Evolutionary conservation across 2,888 invertebrate genomes (phyloP).

Genomic region (Antheraea assamensis): DNA sequence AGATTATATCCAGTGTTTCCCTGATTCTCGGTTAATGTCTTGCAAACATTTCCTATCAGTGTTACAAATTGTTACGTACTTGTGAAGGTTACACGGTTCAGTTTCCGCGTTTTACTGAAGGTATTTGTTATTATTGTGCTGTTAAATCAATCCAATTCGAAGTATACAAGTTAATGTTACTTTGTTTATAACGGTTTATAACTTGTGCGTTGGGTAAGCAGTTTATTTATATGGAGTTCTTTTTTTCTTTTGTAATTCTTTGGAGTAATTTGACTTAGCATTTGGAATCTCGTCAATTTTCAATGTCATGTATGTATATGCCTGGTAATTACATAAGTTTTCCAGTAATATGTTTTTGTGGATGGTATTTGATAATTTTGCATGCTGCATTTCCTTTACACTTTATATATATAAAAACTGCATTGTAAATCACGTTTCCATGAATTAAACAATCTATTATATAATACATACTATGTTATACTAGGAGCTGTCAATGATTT

Average conservation of each 20-base stretch:
- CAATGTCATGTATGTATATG: too few species aligned
- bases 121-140: slow-evolving; percentile 22
- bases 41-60: slow-evolving; percentile 30
- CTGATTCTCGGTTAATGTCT: slow-evolving; percentile 29
- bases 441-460: too few species aligned
- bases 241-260: too few species aligned
- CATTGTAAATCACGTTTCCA: too few species aligned
- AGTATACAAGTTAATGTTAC: background rate
- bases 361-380: too few species aligned
- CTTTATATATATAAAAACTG: too few species aligned
- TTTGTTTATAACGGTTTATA: background rate
- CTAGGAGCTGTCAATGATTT: too few species aligned
- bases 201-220: background rate
- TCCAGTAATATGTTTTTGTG: too few species aligned
- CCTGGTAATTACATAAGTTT: too few species aligned
- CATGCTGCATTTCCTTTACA: too few species aligned
- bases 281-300: background rate
- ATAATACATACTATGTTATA: too few species aligned
- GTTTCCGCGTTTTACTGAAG: slow-evolving; percentile 16
- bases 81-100: slow-evolving; percentile 3
- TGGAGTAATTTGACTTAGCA: background rate
- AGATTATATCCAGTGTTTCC: slow-evolving; percentile 35
- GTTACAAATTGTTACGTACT: slow-evolving; percentile 1
- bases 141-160: background rate
- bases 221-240: background rate